These are phyloP conservation scores for Craniophora ligustri DNA, from an alignment of 2,888 invertebrate genomes.

Conservation along the genomic window DNA sequence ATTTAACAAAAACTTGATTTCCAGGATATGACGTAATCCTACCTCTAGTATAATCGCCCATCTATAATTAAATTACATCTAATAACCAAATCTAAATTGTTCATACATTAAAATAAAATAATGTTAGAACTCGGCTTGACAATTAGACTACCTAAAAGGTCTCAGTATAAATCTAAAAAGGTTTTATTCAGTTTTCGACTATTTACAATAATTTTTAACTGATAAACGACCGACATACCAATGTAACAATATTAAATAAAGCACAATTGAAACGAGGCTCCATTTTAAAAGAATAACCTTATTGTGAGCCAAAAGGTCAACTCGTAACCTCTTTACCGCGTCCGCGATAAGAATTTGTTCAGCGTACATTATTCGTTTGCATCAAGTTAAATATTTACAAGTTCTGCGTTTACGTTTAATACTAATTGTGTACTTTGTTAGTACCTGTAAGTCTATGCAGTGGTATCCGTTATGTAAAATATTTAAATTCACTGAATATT, in stretches of 20 bases:
- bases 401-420: constrained; percentile 54
- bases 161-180: no score
- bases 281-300: constrained; percentile 4
- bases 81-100: constrained; percentile 11
- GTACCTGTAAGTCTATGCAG: constrained; percentile 48
- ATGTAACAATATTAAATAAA: constrained; percentile 6
- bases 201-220: no score
- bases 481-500: constrained; percentile 54
- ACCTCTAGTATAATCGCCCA: constrained; percentile 1
- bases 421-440: constrained; percentile 61
- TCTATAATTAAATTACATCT: not conserved
- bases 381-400: constrained; percentile 59
- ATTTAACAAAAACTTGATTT: constrained; percentile 6
- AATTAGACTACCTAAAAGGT: no score
- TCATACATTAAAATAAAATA: no score
- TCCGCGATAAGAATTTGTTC: constrained; percentile 35
- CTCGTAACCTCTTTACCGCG: constrained; percentile 23
- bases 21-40: constrained; percentile 17
- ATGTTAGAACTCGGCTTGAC: no score
- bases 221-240: constrained; percentile 1
- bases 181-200: no score
- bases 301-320: constrained; percentile 8
- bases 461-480: constrained; percentile 51
- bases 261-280: not conserved
- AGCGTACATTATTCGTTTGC: constrained; percentile 44